Base-by-base conservation (phyloP, 2,113 vertebrate genomes). In the Procavia capensis region DNA sequence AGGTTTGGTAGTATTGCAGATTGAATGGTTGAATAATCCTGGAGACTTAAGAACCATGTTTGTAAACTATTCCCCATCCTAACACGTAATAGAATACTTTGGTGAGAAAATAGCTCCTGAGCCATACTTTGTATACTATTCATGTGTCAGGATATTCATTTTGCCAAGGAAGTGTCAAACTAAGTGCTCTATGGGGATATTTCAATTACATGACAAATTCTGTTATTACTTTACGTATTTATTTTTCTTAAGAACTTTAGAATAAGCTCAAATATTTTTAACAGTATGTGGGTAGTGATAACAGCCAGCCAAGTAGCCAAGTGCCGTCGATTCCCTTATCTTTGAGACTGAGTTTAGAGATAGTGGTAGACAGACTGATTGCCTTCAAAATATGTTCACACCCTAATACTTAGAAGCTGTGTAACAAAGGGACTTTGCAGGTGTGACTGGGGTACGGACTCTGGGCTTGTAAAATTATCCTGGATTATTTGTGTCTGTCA, bases 181-280 rank as follows among this genome's bases (percentile, higher is more conserved):
- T 82, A 57, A 66, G 66, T 17, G 6, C 45, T 75, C 66, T 70
- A 24, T 6, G 50, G 54, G 50, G 24, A 34, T 22, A 57, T 80
- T 74, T 34, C 31, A 45, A 27, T 81, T n/a, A 50, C 34, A 13
- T 14, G 41, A 66, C 16, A 76, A 3, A 81, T 81, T 61, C 20
- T 41, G 27, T 68, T 70, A 34, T 78, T 17, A 61, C 14, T 76
- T 81, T 89, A 54, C 20, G 34, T 59, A 10, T n/a, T 85, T 66
- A 84, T 45, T 89, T 94, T 54, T 72, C 61, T 43, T 47, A 39
- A 84, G 85, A 84, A 74, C 41, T 82, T 95, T 92, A 88, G 34
- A 83, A 76, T 64, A 57, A 31, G 16, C 19, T 45, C 84, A 63
- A 86, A 20, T n/a, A 76, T 72, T 80, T 68, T 82, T 29, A 86